phyloP scores from a whole-genome alignment of 1,140 invertebrate genomes.

The Papilio polytes region DNA sequence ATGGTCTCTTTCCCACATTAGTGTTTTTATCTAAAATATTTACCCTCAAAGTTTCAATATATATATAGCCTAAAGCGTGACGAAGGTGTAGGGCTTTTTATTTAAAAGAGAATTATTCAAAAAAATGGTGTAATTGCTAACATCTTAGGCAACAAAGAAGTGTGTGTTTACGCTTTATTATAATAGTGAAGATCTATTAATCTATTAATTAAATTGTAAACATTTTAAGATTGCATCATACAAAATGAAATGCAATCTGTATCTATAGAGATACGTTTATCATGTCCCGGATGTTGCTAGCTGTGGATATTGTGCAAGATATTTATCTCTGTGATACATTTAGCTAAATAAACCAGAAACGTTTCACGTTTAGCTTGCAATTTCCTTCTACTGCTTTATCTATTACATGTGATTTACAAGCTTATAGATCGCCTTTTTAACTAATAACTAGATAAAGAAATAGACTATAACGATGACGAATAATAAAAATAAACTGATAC shows the following conservation, averaged over 20 bases:
- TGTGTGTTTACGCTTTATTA: too few species aligned
- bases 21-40: too few species aligned
- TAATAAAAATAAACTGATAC: not conserved
- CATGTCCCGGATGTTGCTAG: not conserved
- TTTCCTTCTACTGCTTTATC: not conserved
- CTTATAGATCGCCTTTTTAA: not conserved
- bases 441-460: not conserved
- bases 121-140: too few species aligned
- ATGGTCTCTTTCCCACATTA: too few species aligned
- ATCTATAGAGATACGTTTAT: not conserved
- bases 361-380: not conserved
- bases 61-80: too few species aligned
- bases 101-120: too few species aligned
- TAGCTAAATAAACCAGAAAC: not conserved
- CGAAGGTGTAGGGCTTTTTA: too few species aligned
- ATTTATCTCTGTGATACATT: not conserved
- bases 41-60: too few species aligned
- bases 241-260: not conserved
- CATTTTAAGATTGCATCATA: not conserved
- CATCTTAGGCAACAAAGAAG: too few species aligned
- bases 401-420: not conserved
- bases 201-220: not conserved
- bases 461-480: too few species aligned
- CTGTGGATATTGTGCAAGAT: not conserved
- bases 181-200: too few species aligned